phyloP scores from a whole-genome alignment of 2,888 invertebrate species.

The Metacarcinus magister region DNA sequence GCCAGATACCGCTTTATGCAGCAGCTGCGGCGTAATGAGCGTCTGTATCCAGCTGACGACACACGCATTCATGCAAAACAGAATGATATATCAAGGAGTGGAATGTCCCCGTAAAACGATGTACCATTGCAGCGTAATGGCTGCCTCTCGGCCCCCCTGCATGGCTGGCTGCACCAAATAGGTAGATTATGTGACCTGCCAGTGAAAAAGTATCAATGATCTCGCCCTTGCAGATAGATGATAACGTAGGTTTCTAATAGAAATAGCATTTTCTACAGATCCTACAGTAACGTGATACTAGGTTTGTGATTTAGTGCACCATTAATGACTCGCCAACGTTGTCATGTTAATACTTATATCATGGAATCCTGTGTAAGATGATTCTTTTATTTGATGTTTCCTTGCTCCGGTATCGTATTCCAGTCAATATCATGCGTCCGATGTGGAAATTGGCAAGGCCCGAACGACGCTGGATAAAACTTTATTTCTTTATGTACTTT shows the following conservation, averaged over 20 bases:
- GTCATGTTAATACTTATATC: neutral
- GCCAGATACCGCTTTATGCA: neutral
- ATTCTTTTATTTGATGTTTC: neutral
- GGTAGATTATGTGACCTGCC: too few relatives aligned
- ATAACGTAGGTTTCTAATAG: too few relatives aligned
- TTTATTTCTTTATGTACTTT: too few relatives aligned
- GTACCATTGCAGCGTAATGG: neutral
- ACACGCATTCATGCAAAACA: conserved; percentile 19
- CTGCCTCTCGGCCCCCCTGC: too few relatives aligned
- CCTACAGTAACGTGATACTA: too few relatives aligned
- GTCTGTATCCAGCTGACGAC: neutral
- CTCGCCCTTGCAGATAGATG: too few relatives aligned
- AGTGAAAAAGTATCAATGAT: too few relatives aligned
- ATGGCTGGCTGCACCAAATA: too few relatives aligned
- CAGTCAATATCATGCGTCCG: neutral
- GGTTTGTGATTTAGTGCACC: neutral
- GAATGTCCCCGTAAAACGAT: neutral
- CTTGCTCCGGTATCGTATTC: neutral
- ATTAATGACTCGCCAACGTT: neutral
- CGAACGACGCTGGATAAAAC: neutral
- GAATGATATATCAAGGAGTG: neutral
- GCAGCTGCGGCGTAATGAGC: too few relatives aligned
- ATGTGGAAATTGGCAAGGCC: neutral
- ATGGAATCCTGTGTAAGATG: neutral
- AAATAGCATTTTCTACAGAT: too few relatives aligned